Evolutionary conservation across 2,797 vertebrate genomes (phyloP).

Genomic region (Philypnodon macrostomus): DNA sequence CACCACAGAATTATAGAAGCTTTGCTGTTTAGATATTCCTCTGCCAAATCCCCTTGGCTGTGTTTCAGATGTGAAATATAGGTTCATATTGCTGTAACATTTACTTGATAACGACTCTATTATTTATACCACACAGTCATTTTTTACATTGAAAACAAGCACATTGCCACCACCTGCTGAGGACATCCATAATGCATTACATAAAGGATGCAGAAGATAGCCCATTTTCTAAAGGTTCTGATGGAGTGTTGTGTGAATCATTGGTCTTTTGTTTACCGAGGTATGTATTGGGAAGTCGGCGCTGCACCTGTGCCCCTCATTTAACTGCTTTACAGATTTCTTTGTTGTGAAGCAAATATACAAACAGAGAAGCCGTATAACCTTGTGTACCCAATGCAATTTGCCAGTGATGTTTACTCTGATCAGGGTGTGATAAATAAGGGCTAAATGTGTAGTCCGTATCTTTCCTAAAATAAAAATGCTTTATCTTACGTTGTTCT

Average conservation of each 20-base stretch:
- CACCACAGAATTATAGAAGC: not conserved
- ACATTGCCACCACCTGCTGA: not conserved
- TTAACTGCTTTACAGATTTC: not conserved
- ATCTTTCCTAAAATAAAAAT: too few species aligned
- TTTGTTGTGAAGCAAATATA: conserved; percentile 2
- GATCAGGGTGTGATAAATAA: too few species aligned
- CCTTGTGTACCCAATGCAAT: not conserved
- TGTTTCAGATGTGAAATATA: not conserved
- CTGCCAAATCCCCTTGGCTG: not conserved
- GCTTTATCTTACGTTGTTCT: too few species aligned
- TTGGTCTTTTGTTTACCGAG: not conserved
- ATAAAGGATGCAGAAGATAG: not conserved
- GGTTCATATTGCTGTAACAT: not conserved
- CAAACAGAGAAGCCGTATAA: conserved; percentile 1
- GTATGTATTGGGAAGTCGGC: not conserved
- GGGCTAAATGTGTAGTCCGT: too few species aligned
- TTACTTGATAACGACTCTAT: not conserved
- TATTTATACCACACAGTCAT: too few species aligned
- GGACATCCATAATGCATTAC: conserved; percentile 1
- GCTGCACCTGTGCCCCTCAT: not conserved
- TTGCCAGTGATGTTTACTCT: too few species aligned
- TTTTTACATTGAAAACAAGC: too few species aligned
- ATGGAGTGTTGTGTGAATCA: not conserved
- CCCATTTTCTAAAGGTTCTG: not conserved
- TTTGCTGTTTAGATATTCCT: not conserved